Evolutionary conservation across 2,797 vertebrate genomes (phyloP), one percentile per base, ranked within the genome.

Genomic region (Pagetopsis macropterus): DNA sequence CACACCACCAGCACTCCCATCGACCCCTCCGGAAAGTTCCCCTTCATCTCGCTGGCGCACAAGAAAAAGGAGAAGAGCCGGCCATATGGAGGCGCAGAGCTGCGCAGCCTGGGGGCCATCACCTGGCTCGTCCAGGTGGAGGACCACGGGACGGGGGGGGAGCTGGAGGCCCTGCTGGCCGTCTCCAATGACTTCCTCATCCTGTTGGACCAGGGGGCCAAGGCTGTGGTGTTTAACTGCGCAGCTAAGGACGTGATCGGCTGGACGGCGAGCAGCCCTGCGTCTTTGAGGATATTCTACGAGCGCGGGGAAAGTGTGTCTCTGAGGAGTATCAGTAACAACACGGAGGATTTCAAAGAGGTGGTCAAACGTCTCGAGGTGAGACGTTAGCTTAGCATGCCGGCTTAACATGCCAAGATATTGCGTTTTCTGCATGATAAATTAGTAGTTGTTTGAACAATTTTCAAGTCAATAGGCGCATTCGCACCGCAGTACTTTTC

Each of bases 1-100:
- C 97, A 99, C 84, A 96, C 98, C 75, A 99, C 98, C 84, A 99
- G 96, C 93, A 99, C 98, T 0, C 96, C 98, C 41, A 98, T 99
- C 5, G 98, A 99, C 88, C 97, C 98, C 23, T 99, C 98, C 0
- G 98, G 97, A 67, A 99, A 99, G 89, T 99, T 99, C 61, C 98
- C 98, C 0, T 99, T 99, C 85, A 99, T 99, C 91, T 99, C 98
- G 0, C 91, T 99, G 78, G 98, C 98, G 33, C 98, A 98, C 68
- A 99, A 99, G 91, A 98, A 96, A 82, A 99, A 99, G 70, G 98
- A 99, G 67, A 99, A 98, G 85, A 96, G 93, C 19, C 96, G 96
- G 60, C 95, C 98, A 1, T 97, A 97, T 13, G 84, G 84, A 1
- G 96, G 96, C 62, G 96, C 97, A 0, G 98, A 99, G 87, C 95